Base-by-base conservation (phyloP, 2,113 vertebrate species). In the Pitta sordida region DNA sequence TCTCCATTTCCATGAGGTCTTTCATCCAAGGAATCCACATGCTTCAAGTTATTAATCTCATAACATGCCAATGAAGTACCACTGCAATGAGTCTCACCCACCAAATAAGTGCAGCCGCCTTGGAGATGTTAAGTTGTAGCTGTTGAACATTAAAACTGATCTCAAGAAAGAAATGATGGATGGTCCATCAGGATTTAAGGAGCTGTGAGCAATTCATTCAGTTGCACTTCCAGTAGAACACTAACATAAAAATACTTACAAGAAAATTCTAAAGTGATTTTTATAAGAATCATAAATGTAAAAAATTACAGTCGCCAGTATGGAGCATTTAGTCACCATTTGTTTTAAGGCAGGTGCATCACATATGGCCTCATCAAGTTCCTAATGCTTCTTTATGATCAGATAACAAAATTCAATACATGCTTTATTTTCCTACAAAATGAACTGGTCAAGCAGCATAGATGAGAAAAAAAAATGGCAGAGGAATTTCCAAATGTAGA, bases 141-240 rank as follows among this genome's bases (percentile, higher is more conserved):
- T 81, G 80, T 10, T 67, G 68, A 94, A 94, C n/a, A 84, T 44
- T 41, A 75, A 90, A 92, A 81, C 55, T 52, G 48, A 92, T 83
- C 78, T 90, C 64, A 68, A 56, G 39, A 30, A 91, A 60, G n/a
- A n/a, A 86, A 65, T 56, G 71, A 88, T 68, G 67, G 94, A 96
- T 63, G 44, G 39, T 86, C 44, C 34, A 68, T 64, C 48, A 86
- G 79, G 46, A 78, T 68, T 77, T 80, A 90, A 86, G 80, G 44
- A 69, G 56, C 43, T 86, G 30, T 21, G 43, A 48, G 60, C 4
- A 7, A 69, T 48, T 81, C 9, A 52, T 65, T 77, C 53, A 83
- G 3, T 3, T 68, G 21, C 51, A 55, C 52, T 82, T 84, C n/a
- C 43, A 75, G 73, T 34, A 87, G 52, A 76, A 87, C 15, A 58